Conservation (phyloP, 2,888 invertebrate species). For the Andrena bucephala region DNA sequence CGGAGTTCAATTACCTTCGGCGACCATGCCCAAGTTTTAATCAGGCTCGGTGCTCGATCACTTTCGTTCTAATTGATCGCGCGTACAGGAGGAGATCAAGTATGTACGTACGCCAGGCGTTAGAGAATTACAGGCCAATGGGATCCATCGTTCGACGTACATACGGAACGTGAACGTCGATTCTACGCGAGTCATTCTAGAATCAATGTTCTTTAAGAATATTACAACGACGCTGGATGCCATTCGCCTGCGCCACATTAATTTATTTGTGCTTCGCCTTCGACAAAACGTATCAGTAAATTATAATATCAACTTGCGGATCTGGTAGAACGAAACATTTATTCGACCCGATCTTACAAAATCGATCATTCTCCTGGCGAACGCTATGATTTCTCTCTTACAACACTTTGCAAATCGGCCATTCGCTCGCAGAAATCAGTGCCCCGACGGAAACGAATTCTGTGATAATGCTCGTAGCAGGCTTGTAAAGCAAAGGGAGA, state of each 20-base stretch:
- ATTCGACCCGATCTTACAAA: neutral
- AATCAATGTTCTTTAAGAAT: neutral
- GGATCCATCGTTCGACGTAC: neutral
- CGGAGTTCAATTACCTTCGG: constrained; percentile 77
- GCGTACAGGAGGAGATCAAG: constrained; percentile 47
- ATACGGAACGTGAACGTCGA: neutral
- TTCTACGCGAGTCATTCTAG: neutral
- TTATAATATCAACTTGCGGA: neutral
- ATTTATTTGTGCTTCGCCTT: neutral
- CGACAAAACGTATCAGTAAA: neutral
- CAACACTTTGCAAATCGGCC: constrained; percentile 13
- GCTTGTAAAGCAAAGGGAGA: neutral
- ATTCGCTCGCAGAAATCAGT: constrained; percentile 17
- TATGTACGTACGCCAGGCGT: constrained; percentile 34
- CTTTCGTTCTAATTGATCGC: constrained; percentile 72
- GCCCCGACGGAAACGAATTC: constrained; percentile 42
- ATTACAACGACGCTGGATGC: neutral
- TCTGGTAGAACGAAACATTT: neutral
- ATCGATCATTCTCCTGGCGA: neutral
- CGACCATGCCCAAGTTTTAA: constrained; percentile 70
- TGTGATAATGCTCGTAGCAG: constrained; percentile 39
- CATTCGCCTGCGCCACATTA: neutral
- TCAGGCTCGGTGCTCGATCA: constrained; percentile 69
- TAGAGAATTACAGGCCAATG: constrained; percentile 39
- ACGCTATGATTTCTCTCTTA: neutral